Percentiles rank a stretch among this genome's conserved stretches.
Evolutionary conservation across 2,888 invertebrate genomes (phyloP).

Genomic region (Norana najaformis): DNA sequence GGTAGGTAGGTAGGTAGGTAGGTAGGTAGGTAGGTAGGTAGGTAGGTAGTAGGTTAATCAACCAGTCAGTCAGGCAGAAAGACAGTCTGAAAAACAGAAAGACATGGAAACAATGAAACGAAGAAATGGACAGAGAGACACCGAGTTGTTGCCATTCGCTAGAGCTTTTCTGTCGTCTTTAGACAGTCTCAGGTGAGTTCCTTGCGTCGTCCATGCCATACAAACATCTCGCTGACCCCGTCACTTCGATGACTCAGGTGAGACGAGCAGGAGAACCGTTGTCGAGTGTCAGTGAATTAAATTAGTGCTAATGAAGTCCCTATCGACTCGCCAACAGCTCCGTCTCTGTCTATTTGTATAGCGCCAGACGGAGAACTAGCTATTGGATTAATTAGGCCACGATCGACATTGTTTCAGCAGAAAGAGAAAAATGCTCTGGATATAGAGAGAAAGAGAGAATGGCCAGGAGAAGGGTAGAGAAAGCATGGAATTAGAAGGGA

Average conservation of each 20-base stretch:
- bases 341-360: background rate
- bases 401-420: background rate
- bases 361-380: background rate
- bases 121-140: no score
- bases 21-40: no score
- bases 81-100: no score
- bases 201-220: background rate
- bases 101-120: no score
- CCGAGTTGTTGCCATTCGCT: no score
- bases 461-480: background rate
- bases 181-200: background rate
- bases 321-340: background rate
- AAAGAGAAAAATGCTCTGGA: background rate
- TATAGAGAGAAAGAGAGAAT: no score
- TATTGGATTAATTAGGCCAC: background rate
- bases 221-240: background rate
- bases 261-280: background rate
- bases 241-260: background rate
- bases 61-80: no score
- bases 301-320: conserved; percentile 13
- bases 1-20: no score
- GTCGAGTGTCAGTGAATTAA: background rate
- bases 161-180: no score
- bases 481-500: background rate
- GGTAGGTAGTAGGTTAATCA: no score